Evolutionary conservation across 2,888 invertebrate genomes (phyloP), one percentile per base, ranked within the genome.

Genomic region (Steinernema scapterisci): DNA sequence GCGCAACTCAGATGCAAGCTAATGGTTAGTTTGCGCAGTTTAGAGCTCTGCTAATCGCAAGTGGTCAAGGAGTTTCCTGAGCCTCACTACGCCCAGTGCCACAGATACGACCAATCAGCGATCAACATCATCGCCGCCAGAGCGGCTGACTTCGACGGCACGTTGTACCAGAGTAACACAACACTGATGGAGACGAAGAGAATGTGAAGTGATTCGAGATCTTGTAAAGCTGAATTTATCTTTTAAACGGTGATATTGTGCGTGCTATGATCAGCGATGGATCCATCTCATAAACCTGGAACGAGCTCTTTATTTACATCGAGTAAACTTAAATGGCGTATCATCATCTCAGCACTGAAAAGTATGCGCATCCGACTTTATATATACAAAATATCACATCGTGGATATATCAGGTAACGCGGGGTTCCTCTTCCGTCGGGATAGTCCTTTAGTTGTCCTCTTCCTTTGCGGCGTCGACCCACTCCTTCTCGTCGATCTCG

Each of bases 61-160:
- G n/a, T 44, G 45, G 5, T 48, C 13, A 5, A 48, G 48, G 19
- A 48, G 3, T 48, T 7, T 19, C 48, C 48, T n/a, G 48, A 48
- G 13, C 48, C 48, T 5, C 31, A 27, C 0, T 73, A 73, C 16
- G 73, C 48, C 0, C 25, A 73, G 16, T 73, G 73, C 21, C 73
- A 73, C 63, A 11, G 73, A n/a, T 73, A 27, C 31, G 73, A 73
- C 38, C 73, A 73, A 25, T 51, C 73, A 7, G 73, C 73, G 11
- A 16, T 73, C 13, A 63, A 56, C 19, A 73, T 73, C 2, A 23
- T 71, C 38, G n/a, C 54, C n/a, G 73, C 73, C n/a, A 48, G 19
- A 16, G 48, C 19, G 16, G 16, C 48, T 2, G 13, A 19, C 16
- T 48, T 48, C 48, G 19, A 48, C 5, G n/a, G 19, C 3, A 19